Conservation (phyloP, 2,888 invertebrate genomes). For the Platycheirus rosarum region DNA sequence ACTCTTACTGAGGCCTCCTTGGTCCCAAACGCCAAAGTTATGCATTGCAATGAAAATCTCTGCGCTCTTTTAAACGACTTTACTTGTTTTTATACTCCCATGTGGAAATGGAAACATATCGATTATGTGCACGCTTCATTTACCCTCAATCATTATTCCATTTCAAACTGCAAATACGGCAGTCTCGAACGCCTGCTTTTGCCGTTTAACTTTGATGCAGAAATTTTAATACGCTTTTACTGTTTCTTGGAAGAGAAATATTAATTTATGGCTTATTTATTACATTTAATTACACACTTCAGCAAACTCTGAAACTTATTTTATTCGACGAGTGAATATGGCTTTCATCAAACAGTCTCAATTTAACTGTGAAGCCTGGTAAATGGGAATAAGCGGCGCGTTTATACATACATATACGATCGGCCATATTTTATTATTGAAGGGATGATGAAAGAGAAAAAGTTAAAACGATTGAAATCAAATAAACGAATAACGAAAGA, state of each 20-base stretch:
- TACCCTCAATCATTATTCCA: conserved; percentile 27
- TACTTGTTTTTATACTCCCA: background rate
- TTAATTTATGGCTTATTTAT: conserved; percentile 50
- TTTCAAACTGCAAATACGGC: background rate
- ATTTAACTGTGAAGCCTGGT: conserved; percentile 15
- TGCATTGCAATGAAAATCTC: background rate
- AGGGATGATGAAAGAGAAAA: background rate
- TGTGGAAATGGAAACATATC: conserved; percentile 1
- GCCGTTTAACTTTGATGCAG: background rate
- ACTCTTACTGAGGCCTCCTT: conserved; percentile 8
- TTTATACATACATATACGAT: background rate
- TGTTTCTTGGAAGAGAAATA: background rate
- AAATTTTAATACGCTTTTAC: background rate
- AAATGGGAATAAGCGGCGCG: conserved; percentile 5
- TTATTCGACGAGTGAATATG: conserved; percentile 11
- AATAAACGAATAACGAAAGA: too few relatives aligned
- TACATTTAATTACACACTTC: conserved; percentile 59
- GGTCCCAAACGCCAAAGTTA: background rate
- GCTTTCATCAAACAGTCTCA: conserved; percentile 1
- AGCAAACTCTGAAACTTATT: conserved; percentile 51
- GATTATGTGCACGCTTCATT: conserved; percentile 26
- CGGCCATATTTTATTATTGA: background rate
- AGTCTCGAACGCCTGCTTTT: background rate
- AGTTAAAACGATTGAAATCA: conserved; percentile 18
- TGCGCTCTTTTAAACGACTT: background rate